Conservation (phyloP, 2,797 vertebrate species). For the Chelidonichthys spinosus region DNA sequence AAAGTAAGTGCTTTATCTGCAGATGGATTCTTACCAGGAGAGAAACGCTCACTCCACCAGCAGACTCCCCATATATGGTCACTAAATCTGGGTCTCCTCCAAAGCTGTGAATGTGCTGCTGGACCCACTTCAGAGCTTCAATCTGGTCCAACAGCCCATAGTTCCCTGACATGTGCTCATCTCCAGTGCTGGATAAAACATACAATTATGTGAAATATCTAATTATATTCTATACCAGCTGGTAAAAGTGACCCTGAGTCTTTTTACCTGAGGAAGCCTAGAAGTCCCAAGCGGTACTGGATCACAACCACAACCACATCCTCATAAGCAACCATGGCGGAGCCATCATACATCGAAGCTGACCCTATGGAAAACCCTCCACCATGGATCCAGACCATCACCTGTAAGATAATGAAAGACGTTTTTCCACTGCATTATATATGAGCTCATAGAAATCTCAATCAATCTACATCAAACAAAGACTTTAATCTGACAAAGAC, state of each 20-base stretch:
- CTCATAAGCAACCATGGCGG: constrained; percentile 82
- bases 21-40: constrained; percentile 65
- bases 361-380: constrained; percentile 70
- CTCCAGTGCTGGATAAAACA: constrained; percentile 68
- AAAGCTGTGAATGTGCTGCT: constrained; percentile 84
- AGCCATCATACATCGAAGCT: constrained; percentile 80
- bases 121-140: constrained; percentile 82
- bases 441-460: neutral
- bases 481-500: neutral
- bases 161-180: constrained; percentile 81
- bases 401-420: constrained; percentile 70
- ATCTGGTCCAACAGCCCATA: constrained; percentile 83
- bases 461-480: neutral
- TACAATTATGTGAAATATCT: constrained; percentile 8
- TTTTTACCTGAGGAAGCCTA: constrained; percentile 88
- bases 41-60: constrained; percentile 83
- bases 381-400: constrained; percentile 90
- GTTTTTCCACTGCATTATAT: constrained; percentile 1
- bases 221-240: neutral
- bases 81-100: constrained; percentile 82
- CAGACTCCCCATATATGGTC: constrained; percentile 86
- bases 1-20: neutral
- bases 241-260: neutral
- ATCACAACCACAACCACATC: constrained; percentile 85
- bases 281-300: constrained; percentile 87